Conservation (phyloP, 2,113 vertebrate genomes). For the Dolichallabes microphthalmus region DNA sequence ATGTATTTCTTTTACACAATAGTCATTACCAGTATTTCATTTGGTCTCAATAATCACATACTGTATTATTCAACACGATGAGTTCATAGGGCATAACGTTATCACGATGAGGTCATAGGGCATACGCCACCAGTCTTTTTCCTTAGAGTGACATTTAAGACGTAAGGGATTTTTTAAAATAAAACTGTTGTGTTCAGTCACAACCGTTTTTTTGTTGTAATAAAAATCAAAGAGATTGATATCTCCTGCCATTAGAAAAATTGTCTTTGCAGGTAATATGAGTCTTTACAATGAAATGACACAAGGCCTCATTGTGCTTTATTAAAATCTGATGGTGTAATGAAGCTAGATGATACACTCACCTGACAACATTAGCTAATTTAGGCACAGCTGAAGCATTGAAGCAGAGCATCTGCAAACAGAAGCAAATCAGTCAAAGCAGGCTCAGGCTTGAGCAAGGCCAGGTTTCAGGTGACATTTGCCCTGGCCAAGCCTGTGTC, state of each 20-base stretch:
- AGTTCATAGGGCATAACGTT: neutral
- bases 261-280: neutral
- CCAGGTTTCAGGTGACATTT: conserved; percentile 46
- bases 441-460: conserved; percentile 21
- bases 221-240: neutral
- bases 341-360: conserved; percentile 13
- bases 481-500: conserved; percentile 48
- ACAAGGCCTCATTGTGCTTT: neutral
- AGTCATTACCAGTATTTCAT: neutral
- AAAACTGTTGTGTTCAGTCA: neutral
- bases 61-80: neutral
- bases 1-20: neutral
- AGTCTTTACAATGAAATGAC: neutral
- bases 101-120: neutral
- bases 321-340: conserved; percentile 25
- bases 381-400: conserved; percentile 6
- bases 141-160: neutral
- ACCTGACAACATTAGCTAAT: conserved; percentile 17
- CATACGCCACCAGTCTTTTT: neutral
- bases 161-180: neutral
- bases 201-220: neutral
- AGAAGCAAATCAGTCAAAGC: conserved; percentile 36
- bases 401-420: conserved; percentile 33
- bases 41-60: neutral
- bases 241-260: conserved; percentile 7